phyloP scores from a whole-genome alignment of 2,888 invertebrate genomes.

The Mycalesis mineus region DNA sequence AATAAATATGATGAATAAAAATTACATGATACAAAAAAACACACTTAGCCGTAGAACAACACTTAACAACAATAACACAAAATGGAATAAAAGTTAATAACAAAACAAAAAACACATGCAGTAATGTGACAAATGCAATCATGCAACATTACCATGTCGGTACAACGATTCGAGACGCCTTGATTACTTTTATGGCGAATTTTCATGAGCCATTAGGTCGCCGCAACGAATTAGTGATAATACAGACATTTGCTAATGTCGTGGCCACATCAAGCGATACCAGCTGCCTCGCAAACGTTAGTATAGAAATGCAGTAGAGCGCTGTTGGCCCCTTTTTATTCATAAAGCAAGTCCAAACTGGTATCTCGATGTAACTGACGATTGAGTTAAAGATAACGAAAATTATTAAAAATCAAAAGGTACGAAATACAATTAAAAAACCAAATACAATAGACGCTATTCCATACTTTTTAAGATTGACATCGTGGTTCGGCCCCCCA shows the following conservation, averaged over 20 bases:
- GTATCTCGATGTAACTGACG: too few relatives aligned
- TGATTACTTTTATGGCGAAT: slow-evolving; percentile 43
- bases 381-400: too few relatives aligned
- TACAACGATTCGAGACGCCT: slow-evolving; percentile 38
- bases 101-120: slow-evolving; percentile 2
- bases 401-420: too few relatives aligned
- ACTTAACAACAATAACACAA: neutral
- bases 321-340: too few relatives aligned
- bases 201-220: slow-evolving; percentile 38
- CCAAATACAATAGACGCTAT: too few relatives aligned
- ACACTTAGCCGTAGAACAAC: neutral
- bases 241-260: slow-evolving; percentile 26
- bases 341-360: neutral
- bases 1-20: too few relatives aligned
- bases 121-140: slow-evolving; percentile 18
- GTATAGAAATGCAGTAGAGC: too few relatives aligned
- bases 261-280: neutral
- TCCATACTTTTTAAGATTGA: too few relatives aligned
- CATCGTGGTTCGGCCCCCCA: too few relatives aligned
- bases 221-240: slow-evolving; percentile 48
- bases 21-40: too few relatives aligned
- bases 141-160: slow-evolving; percentile 19
- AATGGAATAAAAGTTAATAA: slow-evolving; percentile 4
- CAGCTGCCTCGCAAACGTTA: too few relatives aligned
- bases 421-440: too few relatives aligned